phyloP scores from a whole-genome alignment of 2,797 vertebrate species.

The Antrozous pallidus region DNA sequence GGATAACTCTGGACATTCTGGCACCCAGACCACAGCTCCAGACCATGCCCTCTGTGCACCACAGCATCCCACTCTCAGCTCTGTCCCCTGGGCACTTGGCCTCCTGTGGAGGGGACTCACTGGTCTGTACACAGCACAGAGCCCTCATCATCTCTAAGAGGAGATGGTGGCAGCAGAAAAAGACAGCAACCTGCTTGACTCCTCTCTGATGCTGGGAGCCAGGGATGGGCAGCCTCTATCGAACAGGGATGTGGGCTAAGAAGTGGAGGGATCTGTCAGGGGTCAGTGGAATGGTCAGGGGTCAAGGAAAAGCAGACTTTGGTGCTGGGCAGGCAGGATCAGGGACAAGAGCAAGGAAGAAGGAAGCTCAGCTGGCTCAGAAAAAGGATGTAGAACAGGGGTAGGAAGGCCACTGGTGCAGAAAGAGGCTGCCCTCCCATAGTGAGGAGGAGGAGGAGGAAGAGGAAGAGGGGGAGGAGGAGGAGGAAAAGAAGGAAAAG shows the following conservation, averaged over 20 bases:
- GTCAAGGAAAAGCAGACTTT: neutral
- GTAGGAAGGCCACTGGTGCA: neutral
- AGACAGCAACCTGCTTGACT: neutral
- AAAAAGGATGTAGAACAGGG: neutral
- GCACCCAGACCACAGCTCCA: neutral
- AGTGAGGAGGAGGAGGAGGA: neutral
- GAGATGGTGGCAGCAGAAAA: neutral
- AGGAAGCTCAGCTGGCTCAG: neutral
- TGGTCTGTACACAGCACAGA: neutral
- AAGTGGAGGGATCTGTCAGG: neutral
- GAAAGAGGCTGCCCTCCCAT: neutral
- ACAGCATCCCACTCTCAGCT: neutral
- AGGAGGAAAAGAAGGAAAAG: neutral
- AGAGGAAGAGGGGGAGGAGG: no score
- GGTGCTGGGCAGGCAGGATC: neutral
- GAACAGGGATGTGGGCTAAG: neutral
- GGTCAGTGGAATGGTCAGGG: neutral
- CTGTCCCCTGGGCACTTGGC: neutral
- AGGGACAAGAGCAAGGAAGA: neutral
- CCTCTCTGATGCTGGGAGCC: neutral
- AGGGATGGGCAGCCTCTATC: neutral
- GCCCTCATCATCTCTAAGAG: neutral
- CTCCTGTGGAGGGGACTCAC: no score
- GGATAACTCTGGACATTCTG: neutral
- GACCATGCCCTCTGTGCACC: neutral